These are phyloP conservation scores for Edolisoma coerulescens DNA, from an alignment of 2,113 vertebrate genomes.

Conservation along the genomic window DNA sequence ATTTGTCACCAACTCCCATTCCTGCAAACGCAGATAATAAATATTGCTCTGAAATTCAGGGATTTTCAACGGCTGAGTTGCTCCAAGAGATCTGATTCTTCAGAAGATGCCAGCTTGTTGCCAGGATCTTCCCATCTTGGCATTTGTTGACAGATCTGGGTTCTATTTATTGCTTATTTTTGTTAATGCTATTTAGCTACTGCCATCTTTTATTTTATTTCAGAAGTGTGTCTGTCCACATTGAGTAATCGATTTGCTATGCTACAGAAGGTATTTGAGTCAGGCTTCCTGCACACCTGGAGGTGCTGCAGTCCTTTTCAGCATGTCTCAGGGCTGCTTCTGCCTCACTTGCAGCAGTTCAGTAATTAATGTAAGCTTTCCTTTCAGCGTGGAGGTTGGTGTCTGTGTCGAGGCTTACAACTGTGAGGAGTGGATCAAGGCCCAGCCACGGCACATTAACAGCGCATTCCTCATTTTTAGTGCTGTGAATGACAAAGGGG, in stretches of 20 bases:
- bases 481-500: slow-evolving; percentile 39
- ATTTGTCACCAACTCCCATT: not conserved
- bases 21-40: not conserved
- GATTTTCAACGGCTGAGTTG: not conserved
- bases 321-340: not conserved
- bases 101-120: not conserved
- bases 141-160: not conserved
- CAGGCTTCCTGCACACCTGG: not conserved
- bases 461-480: slow-evolving; percentile 78
- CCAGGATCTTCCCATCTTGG: not conserved
- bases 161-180: not conserved
- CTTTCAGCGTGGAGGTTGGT: slow-evolving; percentile 75
- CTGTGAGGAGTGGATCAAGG: slow-evolving; percentile 74
- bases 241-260: not conserved
- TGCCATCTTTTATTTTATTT: not conserved
- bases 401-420: slow-evolving; percentile 78
- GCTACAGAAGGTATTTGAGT: not conserved
- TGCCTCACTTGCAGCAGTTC: not conserved
- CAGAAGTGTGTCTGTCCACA: not conserved
- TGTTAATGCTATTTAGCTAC: not conserved
- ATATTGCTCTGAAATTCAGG: not conserved
- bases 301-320: not conserved
- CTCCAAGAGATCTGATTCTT: not conserved
- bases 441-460: slow-evolving; percentile 73
- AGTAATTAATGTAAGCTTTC: not conserved